Conservation (phyloP, 2,113 vertebrate species). For the Mesoclemmys tuberculata region DNA sequence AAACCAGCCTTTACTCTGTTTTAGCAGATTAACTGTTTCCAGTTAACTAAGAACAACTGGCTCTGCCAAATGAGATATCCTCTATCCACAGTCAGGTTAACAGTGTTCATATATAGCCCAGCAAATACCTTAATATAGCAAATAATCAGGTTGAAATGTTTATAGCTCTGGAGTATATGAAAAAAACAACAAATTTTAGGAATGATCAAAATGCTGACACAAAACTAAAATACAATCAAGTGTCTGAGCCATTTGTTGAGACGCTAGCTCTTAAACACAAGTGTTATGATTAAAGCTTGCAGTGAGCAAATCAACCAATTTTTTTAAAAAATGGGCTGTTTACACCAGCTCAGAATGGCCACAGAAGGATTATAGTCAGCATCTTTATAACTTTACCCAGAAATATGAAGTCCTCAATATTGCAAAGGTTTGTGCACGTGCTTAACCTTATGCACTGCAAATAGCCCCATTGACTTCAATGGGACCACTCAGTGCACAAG, state of each 20-base stretch:
- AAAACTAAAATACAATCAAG: not conserved
- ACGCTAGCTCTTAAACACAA: not conserved
- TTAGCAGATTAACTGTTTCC: too few relatives aligned
- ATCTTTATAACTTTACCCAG: not conserved
- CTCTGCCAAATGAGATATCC: not conserved
- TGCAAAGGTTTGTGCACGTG: not conserved
- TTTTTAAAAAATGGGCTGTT: not conserved
- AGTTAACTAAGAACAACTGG: not conserved
- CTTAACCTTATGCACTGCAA: not conserved
- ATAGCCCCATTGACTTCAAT: not conserved
- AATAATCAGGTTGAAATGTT: slow-evolving; percentile 1
- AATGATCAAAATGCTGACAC: slow-evolving; percentile 10
- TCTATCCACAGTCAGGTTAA: not conserved
- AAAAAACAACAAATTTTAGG: not conserved
- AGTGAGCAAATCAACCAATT: not conserved
- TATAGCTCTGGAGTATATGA: not conserved
- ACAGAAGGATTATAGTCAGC: not conserved
- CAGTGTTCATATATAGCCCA: not conserved
- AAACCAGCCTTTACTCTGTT: not conserved
- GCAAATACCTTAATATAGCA: not conserved
- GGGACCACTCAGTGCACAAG: not conserved
- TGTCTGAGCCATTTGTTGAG: not conserved
- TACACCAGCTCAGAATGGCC: not conserved
- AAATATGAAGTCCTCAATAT: not conserved
- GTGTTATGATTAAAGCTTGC: not conserved